These are phyloP conservation scores for Melanotaenia maccullochi DNA, from an alignment of 2,797 vertebrate genomes.

Conservation along the genomic window DNA sequence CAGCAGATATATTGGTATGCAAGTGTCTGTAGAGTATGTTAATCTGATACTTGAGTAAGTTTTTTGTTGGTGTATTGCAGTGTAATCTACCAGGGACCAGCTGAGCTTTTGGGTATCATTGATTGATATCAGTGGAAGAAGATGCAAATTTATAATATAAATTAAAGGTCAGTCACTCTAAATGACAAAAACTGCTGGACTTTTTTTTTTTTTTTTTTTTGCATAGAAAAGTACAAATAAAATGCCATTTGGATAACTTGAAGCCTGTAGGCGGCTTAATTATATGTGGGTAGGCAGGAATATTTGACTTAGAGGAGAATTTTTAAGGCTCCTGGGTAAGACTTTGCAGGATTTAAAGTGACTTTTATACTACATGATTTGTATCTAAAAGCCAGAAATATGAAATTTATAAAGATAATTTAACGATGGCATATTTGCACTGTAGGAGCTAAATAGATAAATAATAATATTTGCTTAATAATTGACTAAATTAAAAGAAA, in stretches of 20 bases:
- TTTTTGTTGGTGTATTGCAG: conserved; percentile 15
- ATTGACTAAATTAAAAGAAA: not conserved
- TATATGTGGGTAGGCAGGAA: not conserved
- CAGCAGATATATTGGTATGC: conserved; percentile 50
- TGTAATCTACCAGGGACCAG: conserved; percentile 62
- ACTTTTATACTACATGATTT: conserved; percentile 1
- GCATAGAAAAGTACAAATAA: not conserved
- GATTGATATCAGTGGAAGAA: conserved; percentile 15
- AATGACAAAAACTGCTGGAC: conserved; percentile 5
- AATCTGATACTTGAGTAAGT: conserved; percentile 35
- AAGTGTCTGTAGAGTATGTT: conserved; percentile 37
- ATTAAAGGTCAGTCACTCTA: conserved; percentile 29
- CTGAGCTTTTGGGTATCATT: conserved; percentile 36
- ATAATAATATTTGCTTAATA: not conserved
- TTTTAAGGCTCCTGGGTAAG: not conserved
- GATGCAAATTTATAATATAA: not conserved
- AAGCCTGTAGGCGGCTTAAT: not conserved
- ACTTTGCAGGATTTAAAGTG: conserved; percentile 4
- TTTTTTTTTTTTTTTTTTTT: not conserved
- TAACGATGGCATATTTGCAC: not conserved
- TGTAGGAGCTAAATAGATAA: not conserved
- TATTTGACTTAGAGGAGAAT: not conserved
- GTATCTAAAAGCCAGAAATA: conserved; percentile 1
- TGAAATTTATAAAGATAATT: not conserved
- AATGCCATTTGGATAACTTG: not conserved